Evolutionary conservation across 2,888 invertebrate species (phyloP).

Genomic region (Ochropacha duplaris): DNA sequence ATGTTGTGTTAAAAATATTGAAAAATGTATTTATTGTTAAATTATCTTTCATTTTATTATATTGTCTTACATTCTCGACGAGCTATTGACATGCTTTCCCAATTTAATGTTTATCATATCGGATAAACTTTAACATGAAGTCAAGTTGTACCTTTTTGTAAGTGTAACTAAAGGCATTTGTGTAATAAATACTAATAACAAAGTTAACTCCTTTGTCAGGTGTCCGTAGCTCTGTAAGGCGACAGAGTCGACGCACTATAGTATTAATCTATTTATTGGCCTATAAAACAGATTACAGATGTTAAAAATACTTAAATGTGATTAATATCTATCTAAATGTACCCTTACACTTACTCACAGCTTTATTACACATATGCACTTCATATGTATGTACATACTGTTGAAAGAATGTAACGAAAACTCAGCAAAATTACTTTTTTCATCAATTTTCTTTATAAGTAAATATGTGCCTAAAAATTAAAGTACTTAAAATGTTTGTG

Average conservation of each 20-base stretch:
- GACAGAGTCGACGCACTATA: no score
- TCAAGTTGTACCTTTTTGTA: neutral
- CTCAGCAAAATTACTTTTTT: neutral
- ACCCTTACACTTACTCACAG: no score
- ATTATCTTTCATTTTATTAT: slow-evolving; percentile 15
- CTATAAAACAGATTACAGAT: no score
- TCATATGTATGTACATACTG: neutral
- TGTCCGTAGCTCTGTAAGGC: no score
- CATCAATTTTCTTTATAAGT: neutral
- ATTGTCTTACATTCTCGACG: neutral
- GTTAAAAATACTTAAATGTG: no score
- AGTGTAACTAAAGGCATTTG: neutral
- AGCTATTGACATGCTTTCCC: neutral
- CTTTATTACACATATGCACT: no score
- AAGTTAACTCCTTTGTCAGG: no score
- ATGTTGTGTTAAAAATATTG: slow-evolving; percentile 6
- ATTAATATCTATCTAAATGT: no score
- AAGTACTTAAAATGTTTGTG: neutral
- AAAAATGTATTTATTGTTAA: slow-evolving; percentile 11
- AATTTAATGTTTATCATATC: neutral
- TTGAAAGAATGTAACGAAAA: neutral
- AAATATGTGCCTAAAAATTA: neutral
- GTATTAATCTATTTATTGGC: no score
- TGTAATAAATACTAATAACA: no score
- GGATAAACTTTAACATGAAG: neutral